Conservation (phyloP, 2,888 invertebrate genomes). For the Acrocyrtus sp. region DNA sequence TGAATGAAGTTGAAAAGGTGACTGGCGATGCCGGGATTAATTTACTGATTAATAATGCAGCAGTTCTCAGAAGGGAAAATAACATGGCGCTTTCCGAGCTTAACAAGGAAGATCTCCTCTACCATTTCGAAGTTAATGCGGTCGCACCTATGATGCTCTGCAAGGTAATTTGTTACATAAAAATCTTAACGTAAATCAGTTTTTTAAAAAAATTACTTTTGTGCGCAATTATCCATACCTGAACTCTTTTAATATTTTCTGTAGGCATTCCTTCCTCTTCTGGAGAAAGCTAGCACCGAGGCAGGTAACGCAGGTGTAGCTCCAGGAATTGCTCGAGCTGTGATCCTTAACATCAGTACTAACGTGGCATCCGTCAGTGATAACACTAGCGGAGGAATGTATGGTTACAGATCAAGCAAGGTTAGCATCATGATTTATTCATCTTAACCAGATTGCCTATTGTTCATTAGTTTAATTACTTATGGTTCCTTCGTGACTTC, state of each 20-base stretch:
- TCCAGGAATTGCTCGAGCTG: constrained; percentile 49
- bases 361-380: constrained; percentile 80
- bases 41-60: constrained; percentile 90
- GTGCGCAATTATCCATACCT: too few species aligned
- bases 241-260: constrained; percentile 62
- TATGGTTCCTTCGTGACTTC: too few species aligned
- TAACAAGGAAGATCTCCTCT: constrained; percentile 74
- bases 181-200: too few species aligned
- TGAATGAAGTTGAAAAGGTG: constrained; percentile 71
- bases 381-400: constrained; percentile 81
- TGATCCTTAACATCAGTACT: constrained; percentile 83
- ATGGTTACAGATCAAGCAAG: constrained; percentile 89
- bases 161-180: too few species aligned
- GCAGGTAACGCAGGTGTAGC: constrained; percentile 38
- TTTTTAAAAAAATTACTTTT: too few species aligned
- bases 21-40: constrained; percentile 80
- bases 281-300: constrained; percentile 63
- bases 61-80: constrained; percentile 72
- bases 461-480: too few species aligned
- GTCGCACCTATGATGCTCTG: constrained; percentile 85
- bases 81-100: constrained; percentile 9
- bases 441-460: too few species aligned
- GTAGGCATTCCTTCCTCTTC: constrained; percentile 78
- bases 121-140: constrained; percentile 79
- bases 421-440: too few species aligned